Base-by-base conservation (phyloP, 2,888 invertebrate species). In the Cerastoderma edule region DNA sequence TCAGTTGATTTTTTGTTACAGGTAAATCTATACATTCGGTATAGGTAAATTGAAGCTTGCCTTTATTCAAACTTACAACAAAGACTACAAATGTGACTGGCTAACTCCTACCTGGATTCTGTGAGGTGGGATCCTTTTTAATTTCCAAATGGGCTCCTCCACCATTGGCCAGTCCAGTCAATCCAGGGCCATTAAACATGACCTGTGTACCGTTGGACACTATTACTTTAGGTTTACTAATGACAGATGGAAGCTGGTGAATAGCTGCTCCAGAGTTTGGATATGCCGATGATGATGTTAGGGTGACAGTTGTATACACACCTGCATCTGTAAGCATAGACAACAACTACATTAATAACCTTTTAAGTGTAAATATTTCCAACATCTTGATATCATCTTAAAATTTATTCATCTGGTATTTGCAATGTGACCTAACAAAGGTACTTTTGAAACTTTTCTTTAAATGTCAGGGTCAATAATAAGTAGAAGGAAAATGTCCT, bases 201-300 rank as follows among this genome's bases (percentile, higher is more conserved):
- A 89, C 83, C 73, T 85, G 85, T 64, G 86, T 80, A 54, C 84
- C 80, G 63, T 88, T 88, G 27, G 90, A 83, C 60, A 89, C 87
- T 28, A 89, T 85, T 65, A 89, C 87, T 82, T 91, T 90, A 66
- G 90, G 87, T 81, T 91, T 89, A 60, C 87, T 88, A 67, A 91
- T 87, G 64, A 91, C 89, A 50, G 90, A 85, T 22, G 90, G 89
- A 75, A 90, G 79, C 78, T 90, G 90, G 77, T 91, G 90, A 54
- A 90, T 74, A 24, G 89, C 88, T 24, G 87, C 78, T n/a, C 72
- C 73, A 27, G 78, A 67, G 50, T 65, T 79, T 19, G 68, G 60
- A 70, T 78, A 75, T 53, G 78, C 70, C 44, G 80, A 75, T 72
- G 81, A 78, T 50, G 79, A 53, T 30, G 85, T 76, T 63, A 87